Conservation (phyloP, 2,113 vertebrate species). For the Erinaceus europaeus region DNA sequence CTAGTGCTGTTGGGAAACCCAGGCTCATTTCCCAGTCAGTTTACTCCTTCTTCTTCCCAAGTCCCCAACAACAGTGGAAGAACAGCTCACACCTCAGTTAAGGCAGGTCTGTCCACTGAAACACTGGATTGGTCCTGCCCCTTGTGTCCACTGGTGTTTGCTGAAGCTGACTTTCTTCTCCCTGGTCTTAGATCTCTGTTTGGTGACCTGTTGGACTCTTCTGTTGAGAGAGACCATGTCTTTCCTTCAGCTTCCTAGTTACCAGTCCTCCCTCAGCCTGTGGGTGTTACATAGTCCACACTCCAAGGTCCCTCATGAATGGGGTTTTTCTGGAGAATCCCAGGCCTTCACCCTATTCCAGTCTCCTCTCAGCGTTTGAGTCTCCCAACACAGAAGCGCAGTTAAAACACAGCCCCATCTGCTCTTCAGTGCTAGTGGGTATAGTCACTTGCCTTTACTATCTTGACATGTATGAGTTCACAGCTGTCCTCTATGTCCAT, state of each 20-base stretch:
- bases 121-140: too few species aligned
- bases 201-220: too few species aligned
- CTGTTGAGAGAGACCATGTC: too few species aligned
- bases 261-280: background rate
- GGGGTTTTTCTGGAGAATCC: too few species aligned
- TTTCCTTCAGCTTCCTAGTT: too few species aligned
- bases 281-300: background rate
- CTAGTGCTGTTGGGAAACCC: too few species aligned
- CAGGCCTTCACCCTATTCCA: background rate
- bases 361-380: background rate
- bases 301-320: fast-evolving
- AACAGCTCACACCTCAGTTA: background rate
- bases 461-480: background rate
- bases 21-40: too few species aligned
- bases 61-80: fast-evolving
- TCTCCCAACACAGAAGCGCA: too few species aligned
- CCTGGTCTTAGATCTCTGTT: too few species aligned
- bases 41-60: too few species aligned
- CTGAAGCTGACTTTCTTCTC: too few species aligned
- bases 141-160: too few species aligned
- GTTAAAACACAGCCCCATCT: background rate
- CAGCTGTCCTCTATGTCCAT: background rate
- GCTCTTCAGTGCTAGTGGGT: background rate
- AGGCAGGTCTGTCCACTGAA: background rate
- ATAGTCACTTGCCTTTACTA: background rate